phyloP scores from a whole-genome alignment of 2,888 invertebrate species.

The Harpagoxenus sublaevis region DNA sequence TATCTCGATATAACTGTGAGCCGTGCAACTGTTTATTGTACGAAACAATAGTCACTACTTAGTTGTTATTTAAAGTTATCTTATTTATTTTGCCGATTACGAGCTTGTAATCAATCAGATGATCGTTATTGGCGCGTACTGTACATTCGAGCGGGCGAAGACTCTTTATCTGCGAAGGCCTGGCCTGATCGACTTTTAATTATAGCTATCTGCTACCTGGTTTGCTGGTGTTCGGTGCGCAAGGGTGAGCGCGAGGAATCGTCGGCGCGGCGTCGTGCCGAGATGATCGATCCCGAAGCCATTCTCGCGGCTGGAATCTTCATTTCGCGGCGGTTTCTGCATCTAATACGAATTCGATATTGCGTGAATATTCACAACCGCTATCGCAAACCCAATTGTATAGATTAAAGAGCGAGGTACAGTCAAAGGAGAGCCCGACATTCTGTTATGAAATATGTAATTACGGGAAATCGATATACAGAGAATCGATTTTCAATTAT shows the following conservation, averaged over 20 bases:
- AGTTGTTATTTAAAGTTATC: background rate
- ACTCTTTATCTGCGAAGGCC: conserved; percentile 58
- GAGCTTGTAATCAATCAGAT: background rate
- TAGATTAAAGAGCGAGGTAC: conserved; percentile 63
- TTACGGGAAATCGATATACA: conserved; percentile 10
- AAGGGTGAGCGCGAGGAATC: conserved; percentile 58
- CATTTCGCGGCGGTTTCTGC: conserved; percentile 42
- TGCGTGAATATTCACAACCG: conserved; percentile 46
- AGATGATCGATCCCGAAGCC: conserved; percentile 62
- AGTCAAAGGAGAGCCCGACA: conserved; percentile 24
- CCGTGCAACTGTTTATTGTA: background rate
- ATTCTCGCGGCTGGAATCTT: conserved; percentile 49
- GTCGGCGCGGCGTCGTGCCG: conserved; percentile 18
- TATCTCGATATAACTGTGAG: background rate
- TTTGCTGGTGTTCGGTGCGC: conserved; percentile 28
- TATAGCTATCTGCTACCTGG: conserved; percentile 75
- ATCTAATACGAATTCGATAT: conserved; percentile 36
- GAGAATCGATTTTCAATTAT: conserved; percentile 17
- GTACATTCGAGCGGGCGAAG: conserved; percentile 22
- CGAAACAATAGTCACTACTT: background rate
- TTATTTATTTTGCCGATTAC: background rate
- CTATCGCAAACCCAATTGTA: conserved; percentile 62
- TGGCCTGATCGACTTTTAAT: conserved; percentile 83
- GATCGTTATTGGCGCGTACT: conserved; percentile 47
- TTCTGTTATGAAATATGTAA: conserved; percentile 18